Conservation (phyloP, 2,113 vertebrate species). For the Oryzias javanicus region DNA sequence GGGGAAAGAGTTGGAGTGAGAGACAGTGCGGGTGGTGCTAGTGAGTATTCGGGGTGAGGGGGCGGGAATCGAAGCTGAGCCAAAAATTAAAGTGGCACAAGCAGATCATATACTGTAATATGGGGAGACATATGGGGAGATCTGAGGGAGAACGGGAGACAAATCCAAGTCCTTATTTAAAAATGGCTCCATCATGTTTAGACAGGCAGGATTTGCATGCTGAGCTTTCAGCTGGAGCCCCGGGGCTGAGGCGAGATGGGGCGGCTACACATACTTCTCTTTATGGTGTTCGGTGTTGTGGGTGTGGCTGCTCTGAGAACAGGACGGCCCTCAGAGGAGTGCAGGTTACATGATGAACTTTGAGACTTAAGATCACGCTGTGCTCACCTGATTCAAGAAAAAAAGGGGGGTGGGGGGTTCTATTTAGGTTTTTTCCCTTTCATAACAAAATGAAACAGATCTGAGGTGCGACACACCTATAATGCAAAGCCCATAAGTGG, state of each 20-base stretch:
- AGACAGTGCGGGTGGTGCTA: conserved; percentile 36
- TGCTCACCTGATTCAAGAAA: not conserved
- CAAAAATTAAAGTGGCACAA: conserved; percentile 33
- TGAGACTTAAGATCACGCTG: conserved; percentile 12
- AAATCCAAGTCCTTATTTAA: conserved; percentile 53
- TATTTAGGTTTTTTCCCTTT: not conserved
- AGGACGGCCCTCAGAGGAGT: conserved; percentile 19
- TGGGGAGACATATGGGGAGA: conserved; percentile 38
- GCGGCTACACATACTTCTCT: conserved; percentile 39
- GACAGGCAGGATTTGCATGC: conserved; percentile 63
- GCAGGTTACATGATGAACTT: conserved; percentile 33
- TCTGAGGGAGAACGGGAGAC: conserved; percentile 30
- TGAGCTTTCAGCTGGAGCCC: conserved; percentile 52
- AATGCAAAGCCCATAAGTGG: not conserved
- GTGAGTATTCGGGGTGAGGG: not conserved
- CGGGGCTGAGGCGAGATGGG: conserved; percentile 31
- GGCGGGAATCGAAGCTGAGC: conserved; percentile 2
- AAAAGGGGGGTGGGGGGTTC: too few species aligned
- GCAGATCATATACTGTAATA: conserved; percentile 20
- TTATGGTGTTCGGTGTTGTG: conserved; percentile 47
- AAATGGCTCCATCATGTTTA: conserved; percentile 55
- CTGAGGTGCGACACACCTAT: not conserved
- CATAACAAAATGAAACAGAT: conserved; percentile 1
- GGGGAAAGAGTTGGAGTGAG: conserved; percentile 25
- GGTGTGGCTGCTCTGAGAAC: conserved; percentile 57